These are phyloP conservation scores for Tapera naevia DNA, from an alignment of 2,797 vertebrate species.

Conservation along the genomic window DNA sequence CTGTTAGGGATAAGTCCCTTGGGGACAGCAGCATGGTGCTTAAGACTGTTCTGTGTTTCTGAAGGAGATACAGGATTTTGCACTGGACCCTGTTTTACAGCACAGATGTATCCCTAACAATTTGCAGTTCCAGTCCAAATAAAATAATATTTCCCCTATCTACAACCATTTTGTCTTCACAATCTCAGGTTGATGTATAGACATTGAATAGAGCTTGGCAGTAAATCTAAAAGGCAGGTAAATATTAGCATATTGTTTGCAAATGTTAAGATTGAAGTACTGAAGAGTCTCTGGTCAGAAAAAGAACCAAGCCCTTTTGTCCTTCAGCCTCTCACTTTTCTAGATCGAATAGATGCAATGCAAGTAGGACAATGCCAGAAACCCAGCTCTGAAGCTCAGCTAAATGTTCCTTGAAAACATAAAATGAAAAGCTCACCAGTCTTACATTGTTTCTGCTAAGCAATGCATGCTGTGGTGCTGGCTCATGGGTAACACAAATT, in stretches of 20 bases:
- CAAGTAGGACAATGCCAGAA: not conserved
- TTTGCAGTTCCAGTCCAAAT: not conserved
- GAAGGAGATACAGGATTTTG: not conserved
- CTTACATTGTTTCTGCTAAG: not conserved
- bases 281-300: not conserved
- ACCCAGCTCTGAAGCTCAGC: not conserved
- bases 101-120: not conserved
- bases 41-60: not conserved
- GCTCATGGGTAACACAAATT: slow-evolving; percentile 52
- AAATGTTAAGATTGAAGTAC: not conserved
- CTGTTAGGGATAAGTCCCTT: not conserved
- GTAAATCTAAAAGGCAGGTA: not conserved
- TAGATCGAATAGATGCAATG: not conserved
- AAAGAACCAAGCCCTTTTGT: not conserved
- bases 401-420: slow-evolving; percentile 20
- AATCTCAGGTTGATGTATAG: not conserved
- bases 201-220: not conserved
- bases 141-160: not conserved
- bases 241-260: not conserved
- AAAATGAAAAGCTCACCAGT: slow-evolving; percentile 23
- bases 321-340: not conserved
- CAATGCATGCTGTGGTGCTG: slow-evolving; percentile 27
- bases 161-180: not conserved
- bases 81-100: not conserved
- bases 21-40: not conserved